Evolutionary conservation across 2,113 vertebrate genomes (phyloP).

Genomic region (Silurus glanis): DNA sequence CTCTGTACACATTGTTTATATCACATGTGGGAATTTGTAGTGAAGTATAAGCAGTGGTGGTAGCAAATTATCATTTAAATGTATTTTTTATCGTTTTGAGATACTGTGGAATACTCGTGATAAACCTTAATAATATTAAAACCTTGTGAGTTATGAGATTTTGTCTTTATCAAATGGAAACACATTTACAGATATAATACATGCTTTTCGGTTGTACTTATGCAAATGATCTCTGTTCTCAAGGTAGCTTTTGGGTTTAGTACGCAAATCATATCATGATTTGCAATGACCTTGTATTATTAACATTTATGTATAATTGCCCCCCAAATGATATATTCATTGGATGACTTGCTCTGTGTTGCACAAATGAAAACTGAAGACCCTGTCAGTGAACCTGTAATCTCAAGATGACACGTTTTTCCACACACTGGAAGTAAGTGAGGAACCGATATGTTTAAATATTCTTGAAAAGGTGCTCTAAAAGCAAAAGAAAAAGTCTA

Average conservation of each 20-base stretch:
- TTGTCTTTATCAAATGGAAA: not conserved
- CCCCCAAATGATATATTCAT: not conserved
- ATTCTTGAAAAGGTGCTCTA: not conserved
- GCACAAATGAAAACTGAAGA: not conserved
- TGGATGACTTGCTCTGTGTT: not conserved
- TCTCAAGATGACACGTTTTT: not conserved
- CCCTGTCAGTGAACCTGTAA: not conserved
- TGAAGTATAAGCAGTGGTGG: not conserved
- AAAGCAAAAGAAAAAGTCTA: not conserved
- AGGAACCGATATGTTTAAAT: not conserved
- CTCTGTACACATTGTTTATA: not conserved
- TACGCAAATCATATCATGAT: not conserved
- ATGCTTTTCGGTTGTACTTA: not conserved
- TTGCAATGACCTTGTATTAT: not conserved
- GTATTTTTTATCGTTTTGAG: not conserved
- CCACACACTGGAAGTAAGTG: not conserved
- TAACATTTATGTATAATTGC: not conserved
- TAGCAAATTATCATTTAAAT: not conserved
- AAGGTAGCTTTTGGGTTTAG: not conserved
- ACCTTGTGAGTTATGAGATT: not conserved
- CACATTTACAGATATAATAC: not conserved
- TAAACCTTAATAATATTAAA: not conserved
- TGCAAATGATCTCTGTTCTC: not conserved
- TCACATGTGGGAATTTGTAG: not conserved
- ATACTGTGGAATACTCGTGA: not conserved